Evolutionary conservation across 2,888 invertebrate species (phyloP).

Genomic region (Malthinus seriepunctatus): DNA sequence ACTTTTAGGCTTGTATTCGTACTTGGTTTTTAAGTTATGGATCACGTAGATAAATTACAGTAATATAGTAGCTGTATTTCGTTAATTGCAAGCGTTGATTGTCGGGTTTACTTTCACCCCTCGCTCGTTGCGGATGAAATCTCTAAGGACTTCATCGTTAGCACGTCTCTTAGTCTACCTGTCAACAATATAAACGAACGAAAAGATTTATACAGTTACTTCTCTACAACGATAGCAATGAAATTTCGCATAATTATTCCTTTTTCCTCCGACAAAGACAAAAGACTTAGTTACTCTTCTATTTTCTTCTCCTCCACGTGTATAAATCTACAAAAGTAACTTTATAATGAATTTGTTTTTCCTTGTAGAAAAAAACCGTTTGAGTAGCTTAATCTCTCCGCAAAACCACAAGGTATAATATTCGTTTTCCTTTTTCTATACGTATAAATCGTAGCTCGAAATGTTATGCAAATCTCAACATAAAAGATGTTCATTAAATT

Average conservation of each 20-base stretch:
- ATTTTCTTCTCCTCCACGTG: too few relatives aligned
- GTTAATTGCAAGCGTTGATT: slow-evolving; percentile 35
- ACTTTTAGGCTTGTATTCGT: slow-evolving; percentile 11
- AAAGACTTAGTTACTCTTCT: slow-evolving; percentile 14
- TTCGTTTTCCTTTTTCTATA: slow-evolving; percentile 31
- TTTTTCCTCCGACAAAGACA: slow-evolving; percentile 21
- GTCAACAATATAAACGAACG: slow-evolving; percentile 28
- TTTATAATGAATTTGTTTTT: slow-evolving; percentile 27
- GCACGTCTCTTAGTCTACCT: slow-evolving; percentile 31
- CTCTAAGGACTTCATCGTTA: slow-evolving; percentile 27
- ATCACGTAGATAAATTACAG: slow-evolving; percentile 29
- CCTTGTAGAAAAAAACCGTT: slow-evolving; percentile 5
- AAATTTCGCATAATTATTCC: slow-evolving; percentile 21
- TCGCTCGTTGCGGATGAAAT: slow-evolving; percentile 16
- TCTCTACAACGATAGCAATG: not conserved
- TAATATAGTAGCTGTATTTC: slow-evolving; percentile 31
- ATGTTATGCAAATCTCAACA: slow-evolving; percentile 49
- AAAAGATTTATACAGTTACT: slow-evolving; percentile 25
- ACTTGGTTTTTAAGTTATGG: slow-evolving; percentile 17
- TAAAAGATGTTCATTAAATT: slow-evolving; percentile 51
- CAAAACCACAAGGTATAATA: slow-evolving; percentile 1
- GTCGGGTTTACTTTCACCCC: slow-evolving; percentile 31
- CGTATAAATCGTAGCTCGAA: slow-evolving; percentile 42
- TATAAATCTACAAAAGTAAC: not conserved
- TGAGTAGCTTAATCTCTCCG: slow-evolving; percentile 2